These are phyloP conservation scores for Oligia fasciuncula DNA, from an alignment of 2,888 invertebrate genomes.

Conservation along the genomic window DNA sequence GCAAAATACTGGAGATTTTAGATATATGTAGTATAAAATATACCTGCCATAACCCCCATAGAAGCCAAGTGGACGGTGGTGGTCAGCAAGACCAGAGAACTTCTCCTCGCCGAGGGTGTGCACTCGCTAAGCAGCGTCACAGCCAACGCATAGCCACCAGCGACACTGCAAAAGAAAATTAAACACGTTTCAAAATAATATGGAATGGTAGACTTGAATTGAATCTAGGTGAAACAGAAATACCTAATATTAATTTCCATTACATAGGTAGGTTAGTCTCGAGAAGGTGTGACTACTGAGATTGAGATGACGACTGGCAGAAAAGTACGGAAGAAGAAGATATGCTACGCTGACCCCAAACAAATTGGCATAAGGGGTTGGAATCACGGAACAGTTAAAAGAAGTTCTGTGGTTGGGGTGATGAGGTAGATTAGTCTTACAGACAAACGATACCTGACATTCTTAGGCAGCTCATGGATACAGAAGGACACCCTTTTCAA, in stretches of 20 bases:
- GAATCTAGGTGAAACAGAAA: neutral
- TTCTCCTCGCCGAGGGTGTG: slow-evolving; percentile 74
- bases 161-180: slow-evolving; percentile 72
- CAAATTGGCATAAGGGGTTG: neutral
- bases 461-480: too few species aligned
- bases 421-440: neutral
- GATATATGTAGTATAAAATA: neutral
- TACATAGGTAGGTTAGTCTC: neutral
- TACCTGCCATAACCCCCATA: slow-evolving; percentile 83
- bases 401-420: too few species aligned
- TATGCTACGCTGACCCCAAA: neutral
- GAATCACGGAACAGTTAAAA: too few species aligned
- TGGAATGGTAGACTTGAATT: neutral
- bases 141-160: slow-evolving; percentile 79
- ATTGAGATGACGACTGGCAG: neutral
- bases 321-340: neutral
- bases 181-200: neutral
- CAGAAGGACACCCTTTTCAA: neutral
- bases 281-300: neutral
- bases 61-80: slow-evolving; percentile 76
- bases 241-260: neutral
- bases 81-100: slow-evolving; percentile 75
- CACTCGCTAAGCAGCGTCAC: slow-evolving; percentile 81
- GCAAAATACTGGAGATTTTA: neutral
- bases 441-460: neutral